Evolutionary conservation across 2,888 invertebrate species (phyloP).

Genomic region (Lomographa bimaculata): DNA sequence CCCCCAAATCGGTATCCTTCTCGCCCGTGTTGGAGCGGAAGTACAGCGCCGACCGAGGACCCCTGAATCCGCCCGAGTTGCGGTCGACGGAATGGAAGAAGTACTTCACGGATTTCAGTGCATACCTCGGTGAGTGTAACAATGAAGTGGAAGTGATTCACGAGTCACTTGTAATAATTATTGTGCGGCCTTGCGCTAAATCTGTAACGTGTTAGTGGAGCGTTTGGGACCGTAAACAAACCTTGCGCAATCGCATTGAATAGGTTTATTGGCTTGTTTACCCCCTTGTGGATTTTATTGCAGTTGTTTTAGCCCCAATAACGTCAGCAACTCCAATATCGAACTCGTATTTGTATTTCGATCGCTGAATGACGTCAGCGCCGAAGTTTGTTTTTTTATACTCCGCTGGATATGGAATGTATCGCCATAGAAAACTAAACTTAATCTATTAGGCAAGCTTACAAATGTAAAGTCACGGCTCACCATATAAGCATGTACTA

Average conservation of each 20-base stretch:
- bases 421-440: conserved; percentile 7
- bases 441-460: conserved; percentile 8
- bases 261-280: conserved; percentile 35
- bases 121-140: conserved; percentile 76
- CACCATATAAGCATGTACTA: conserved; percentile 13
- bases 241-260: conserved; percentile 62
- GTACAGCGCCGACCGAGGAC: conserved; percentile 73
- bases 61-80: conserved; percentile 62
- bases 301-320: conserved; percentile 7
- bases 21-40: conserved; percentile 85
- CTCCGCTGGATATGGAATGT: no score
- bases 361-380: no score
- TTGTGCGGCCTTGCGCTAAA: conserved; percentile 77
- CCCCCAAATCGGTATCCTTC: conserved; percentile 86
- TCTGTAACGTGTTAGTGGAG: conserved; percentile 73
- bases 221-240: conserved; percentile 74
- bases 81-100: conserved; percentile 72
- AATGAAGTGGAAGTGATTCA: conserved; percentile 43
- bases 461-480: conserved; percentile 22
- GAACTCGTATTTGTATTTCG: no score
- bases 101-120: conserved; percentile 79
- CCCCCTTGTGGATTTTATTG: conserved; percentile 10
- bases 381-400: no score
- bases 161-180: conserved; percentile 64
- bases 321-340: no score